These are phyloP conservation scores for Periophthalmodon schlosseri DNA, from an alignment of 2,113 vertebrate species.

Conservation along the genomic window DNA sequence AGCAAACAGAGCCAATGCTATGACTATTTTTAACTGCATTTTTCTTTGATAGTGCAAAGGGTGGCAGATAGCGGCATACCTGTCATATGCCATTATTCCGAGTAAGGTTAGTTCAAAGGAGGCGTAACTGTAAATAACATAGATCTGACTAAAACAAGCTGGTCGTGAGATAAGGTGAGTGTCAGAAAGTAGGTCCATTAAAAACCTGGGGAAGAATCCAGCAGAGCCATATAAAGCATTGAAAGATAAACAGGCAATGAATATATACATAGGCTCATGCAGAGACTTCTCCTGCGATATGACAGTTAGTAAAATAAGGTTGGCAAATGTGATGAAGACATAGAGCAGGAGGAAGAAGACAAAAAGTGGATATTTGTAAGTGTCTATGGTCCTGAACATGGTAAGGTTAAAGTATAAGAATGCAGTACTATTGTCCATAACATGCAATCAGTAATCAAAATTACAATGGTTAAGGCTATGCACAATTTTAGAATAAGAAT, in stretches of 20 bases:
- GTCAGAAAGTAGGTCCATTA: constrained; percentile 46
- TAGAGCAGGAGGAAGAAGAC: constrained; percentile 36
- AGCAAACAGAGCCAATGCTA: constrained; percentile 26
- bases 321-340: constrained; percentile 37
- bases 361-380: constrained; percentile 35
- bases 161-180: constrained; percentile 42
- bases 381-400: constrained; percentile 33
- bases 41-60: constrained; percentile 52
- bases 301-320: constrained; percentile 33
- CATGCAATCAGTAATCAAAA: background rate
- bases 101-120: constrained; percentile 40
- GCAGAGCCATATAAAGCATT: constrained; percentile 34
- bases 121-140: constrained; percentile 40
- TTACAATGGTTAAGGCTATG: too few species aligned
- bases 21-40: constrained; percentile 11
- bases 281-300: constrained; percentile 23
- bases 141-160: constrained; percentile 54
- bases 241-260: constrained; percentile 27
- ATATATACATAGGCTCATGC: constrained; percentile 48
- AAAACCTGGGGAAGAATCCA: constrained; percentile 52
- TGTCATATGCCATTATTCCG: constrained; percentile 51
- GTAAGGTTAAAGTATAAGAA: constrained; percentile 41
- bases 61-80: constrained; percentile 52
- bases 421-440: constrained; percentile 34
- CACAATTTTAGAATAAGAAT: too few species aligned